These are phyloP conservation scores for Tanaodytes sp. DNA, from an alignment of 2,888 invertebrate species.

Conservation along the genomic window DNA sequence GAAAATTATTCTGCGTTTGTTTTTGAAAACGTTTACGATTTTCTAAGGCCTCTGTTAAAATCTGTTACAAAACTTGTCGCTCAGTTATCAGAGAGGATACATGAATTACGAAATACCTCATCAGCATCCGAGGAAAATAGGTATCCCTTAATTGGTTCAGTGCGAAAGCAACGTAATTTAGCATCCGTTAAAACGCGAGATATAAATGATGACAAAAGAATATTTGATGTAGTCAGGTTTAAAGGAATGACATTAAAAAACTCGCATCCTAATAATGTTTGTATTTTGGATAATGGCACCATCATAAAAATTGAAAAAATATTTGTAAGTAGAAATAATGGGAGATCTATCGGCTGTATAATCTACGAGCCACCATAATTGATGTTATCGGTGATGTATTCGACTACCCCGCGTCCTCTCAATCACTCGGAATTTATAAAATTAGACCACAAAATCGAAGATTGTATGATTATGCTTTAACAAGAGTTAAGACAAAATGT, in stretches of 20 bases:
- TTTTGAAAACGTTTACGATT: conserved; percentile 30
- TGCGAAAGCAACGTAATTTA: conserved; percentile 6
- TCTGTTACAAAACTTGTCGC: conserved; percentile 19
- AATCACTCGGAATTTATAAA: too few relatives aligned
- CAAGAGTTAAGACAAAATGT: too few relatives aligned
- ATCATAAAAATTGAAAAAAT: conserved; percentile 26
- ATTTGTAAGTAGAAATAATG: conserved; percentile 16
- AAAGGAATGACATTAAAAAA: conserved; percentile 18
- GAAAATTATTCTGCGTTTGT: conserved; percentile 31
- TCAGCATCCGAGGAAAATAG: conserved; percentile 4
- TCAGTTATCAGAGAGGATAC: conserved; percentile 12
- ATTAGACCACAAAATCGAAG: too few relatives aligned
- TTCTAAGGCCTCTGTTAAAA: conserved; percentile 28
- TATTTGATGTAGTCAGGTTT: conserved; percentile 13
- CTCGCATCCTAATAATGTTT: conserved; percentile 30
- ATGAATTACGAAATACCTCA: conserved; percentile 15
- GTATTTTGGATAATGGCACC: conserved; percentile 15
- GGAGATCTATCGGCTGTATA: conserved; percentile 12
- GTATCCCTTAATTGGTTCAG: conserved; percentile 11
- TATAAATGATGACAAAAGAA: background rate
- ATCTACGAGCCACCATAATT: too few relatives aligned
- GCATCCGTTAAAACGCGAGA: background rate
- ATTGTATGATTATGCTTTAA: too few relatives aligned
- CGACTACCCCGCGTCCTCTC: too few relatives aligned
- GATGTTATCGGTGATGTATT: too few relatives aligned